These are phyloP conservation scores for Cygnus olor DNA, from an alignment of 2,797 vertebrate species.

Conservation along the genomic window DNA sequence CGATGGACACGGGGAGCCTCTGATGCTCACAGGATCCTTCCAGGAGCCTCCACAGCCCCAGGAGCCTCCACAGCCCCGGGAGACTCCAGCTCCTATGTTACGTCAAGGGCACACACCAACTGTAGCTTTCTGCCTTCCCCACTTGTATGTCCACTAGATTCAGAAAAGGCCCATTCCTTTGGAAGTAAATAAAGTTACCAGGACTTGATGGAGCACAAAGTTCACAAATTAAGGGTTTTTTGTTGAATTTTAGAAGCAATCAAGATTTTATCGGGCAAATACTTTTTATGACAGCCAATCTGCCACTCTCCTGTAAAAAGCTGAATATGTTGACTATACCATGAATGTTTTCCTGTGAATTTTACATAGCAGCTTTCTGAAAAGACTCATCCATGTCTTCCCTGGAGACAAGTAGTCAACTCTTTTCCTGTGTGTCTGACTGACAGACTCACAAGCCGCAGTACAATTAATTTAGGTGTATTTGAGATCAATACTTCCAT, in stretches of 20 bases:
- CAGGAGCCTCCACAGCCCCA: not conserved
- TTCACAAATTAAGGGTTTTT: not conserved
- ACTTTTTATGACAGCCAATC: not conserved
- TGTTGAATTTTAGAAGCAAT: not conserved
- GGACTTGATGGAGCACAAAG: not conserved
- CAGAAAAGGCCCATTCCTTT: not conserved
- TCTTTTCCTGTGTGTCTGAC: not conserved
- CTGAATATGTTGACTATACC: not conserved
- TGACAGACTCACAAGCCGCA: not conserved
- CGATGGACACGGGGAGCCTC: not conserved
- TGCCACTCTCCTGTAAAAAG: not conserved
- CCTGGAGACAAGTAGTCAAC: not conserved
- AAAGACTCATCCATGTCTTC: not conserved
- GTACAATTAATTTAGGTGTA: not conserved
- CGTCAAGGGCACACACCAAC: not conserved
- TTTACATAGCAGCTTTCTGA: not conserved
- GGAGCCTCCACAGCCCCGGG: not conserved
- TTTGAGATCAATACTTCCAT: not conserved
- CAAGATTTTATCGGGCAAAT: not conserved
- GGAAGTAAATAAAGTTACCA: not conserved
- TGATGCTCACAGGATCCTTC: too few species aligned
- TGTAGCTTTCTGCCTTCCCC: not conserved
- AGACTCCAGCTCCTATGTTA: too few species aligned
- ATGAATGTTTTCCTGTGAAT: not conserved
- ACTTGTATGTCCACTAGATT: not conserved